phyloP scores from a whole-genome alignment of 2,797 vertebrate genomes.

The Crax fasciolata region DNA sequence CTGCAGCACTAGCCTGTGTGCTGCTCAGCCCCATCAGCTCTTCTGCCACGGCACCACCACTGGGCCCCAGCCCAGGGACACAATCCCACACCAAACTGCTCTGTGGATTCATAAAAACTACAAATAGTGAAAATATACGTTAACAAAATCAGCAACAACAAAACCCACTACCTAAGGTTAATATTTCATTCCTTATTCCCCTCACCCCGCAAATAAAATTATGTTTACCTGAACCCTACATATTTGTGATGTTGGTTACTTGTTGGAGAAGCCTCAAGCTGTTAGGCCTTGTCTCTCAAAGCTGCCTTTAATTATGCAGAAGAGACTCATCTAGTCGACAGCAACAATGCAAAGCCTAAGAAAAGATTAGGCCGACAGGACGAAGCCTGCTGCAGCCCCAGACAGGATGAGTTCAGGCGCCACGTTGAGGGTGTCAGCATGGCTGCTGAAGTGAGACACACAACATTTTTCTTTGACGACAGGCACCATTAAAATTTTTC shows the following conservation, averaged over 20 bases:
- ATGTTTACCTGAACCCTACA: background rate
- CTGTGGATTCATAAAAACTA: background rate
- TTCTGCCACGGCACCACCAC: background rate
- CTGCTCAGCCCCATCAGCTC: background rate
- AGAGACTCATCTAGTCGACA: background rate
- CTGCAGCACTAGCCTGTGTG: background rate
- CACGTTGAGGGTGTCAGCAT: constrained; percentile 20
- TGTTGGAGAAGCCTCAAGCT: background rate
- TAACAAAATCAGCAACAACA: background rate
- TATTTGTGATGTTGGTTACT: background rate
- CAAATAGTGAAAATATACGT: background rate
- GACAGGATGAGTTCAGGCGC: background rate
- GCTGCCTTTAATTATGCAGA: background rate
- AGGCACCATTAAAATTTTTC: constrained; percentile 67
- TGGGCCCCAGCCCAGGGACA: rapidly evolving
- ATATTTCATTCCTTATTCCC: background rate
- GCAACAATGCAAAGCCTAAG: background rate
- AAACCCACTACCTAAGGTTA: rapidly evolving
- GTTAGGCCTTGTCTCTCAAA: background rate
- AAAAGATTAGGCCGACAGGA: background rate
- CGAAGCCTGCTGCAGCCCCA: background rate
- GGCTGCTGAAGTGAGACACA: constrained; percentile 36
- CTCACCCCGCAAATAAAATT: background rate
- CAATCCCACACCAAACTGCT: background rate
- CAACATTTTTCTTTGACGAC: constrained; percentile 60